These are phyloP conservation scores for Terrapene triunguis DNA, from an alignment of 2,113 vertebrate genomes.

Conservation along the genomic window DNA sequence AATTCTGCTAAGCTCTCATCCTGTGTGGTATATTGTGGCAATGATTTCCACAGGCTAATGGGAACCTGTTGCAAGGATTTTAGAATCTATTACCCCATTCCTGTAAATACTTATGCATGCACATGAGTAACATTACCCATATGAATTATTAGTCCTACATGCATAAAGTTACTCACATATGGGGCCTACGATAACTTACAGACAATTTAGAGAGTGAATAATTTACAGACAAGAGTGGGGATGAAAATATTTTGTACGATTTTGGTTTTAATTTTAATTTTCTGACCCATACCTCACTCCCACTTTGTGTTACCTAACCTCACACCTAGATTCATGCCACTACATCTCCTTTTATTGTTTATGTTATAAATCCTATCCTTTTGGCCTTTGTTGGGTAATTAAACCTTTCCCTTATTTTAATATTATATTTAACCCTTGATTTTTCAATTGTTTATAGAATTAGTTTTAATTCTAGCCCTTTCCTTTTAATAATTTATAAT, in stretches of 20 bases:
- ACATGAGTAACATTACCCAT: neutral
- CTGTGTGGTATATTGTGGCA: neutral
- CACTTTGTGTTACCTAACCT: neutral
- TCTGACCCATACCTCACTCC: neutral
- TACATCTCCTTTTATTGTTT: neutral
- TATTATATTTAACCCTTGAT: neutral
- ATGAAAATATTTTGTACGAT: neutral
- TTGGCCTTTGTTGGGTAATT: neutral
- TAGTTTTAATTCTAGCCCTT: conserved; percentile 4
- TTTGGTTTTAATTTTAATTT: neutral
- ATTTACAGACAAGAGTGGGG: neutral
- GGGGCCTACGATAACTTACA: neutral
- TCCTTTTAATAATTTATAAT: neutral
- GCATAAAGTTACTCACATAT: neutral
- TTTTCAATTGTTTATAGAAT: neutral
- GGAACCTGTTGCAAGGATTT: neutral
- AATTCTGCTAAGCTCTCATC: neutral
- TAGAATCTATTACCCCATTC: neutral
- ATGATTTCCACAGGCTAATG: neutral
- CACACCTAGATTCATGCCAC: accelerated
- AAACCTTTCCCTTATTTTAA: neutral
- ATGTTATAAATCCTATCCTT: conserved; percentile 4
- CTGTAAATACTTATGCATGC: neutral
- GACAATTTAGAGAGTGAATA: neutral
- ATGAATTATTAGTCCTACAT: conserved; percentile 10